Percentiles rank a stretch among this genome's conserved stretches.
These are phyloP conservation scores for Syrista parreyssii DNA, from an alignment of 2,888 invertebrate genomes.

Conservation along the genomic window DNA sequence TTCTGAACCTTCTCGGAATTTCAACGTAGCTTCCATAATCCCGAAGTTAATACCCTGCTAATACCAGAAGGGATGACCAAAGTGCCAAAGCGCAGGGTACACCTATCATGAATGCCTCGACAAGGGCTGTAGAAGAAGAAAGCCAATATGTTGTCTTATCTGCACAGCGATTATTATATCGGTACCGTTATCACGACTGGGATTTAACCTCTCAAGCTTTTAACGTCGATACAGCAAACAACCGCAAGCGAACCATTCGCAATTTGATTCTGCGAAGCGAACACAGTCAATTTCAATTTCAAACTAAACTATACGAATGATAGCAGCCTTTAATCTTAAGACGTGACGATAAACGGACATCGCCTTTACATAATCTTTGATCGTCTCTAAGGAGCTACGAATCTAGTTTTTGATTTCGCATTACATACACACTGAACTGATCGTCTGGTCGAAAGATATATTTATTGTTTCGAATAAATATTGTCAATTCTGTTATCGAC, in stretches of 20 bases:
- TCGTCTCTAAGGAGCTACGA: not conserved
- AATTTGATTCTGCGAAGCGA: not conserved
- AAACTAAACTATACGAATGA: not conserved
- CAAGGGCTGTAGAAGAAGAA: not conserved
- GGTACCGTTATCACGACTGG: not conserved
- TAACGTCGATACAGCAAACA: not conserved
- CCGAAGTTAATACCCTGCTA: not conserved
- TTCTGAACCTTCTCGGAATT: not conserved
- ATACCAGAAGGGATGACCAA: not conserved
- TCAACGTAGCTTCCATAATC: not conserved
- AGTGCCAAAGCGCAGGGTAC: not conserved
- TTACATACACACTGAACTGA: not conserved
- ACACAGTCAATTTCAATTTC: not conserved
- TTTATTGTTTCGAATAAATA: not conserved
- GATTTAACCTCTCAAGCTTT: not conserved
- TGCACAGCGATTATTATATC: not conserved
- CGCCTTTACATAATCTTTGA: not conserved
- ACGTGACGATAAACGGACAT: not conserved
- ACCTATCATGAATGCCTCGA: not conserved
- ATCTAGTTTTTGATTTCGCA: not conserved
- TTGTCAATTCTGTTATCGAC: not conserved
- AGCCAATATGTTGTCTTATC: constrained; percentile 2
- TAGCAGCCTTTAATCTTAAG: not conserved
- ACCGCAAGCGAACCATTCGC: not conserved
- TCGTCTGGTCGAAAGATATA: not conserved